phyloP scores from a whole-genome alignment of 2,888 invertebrate genomes.

The Diachrysia chrysitis region DNA sequence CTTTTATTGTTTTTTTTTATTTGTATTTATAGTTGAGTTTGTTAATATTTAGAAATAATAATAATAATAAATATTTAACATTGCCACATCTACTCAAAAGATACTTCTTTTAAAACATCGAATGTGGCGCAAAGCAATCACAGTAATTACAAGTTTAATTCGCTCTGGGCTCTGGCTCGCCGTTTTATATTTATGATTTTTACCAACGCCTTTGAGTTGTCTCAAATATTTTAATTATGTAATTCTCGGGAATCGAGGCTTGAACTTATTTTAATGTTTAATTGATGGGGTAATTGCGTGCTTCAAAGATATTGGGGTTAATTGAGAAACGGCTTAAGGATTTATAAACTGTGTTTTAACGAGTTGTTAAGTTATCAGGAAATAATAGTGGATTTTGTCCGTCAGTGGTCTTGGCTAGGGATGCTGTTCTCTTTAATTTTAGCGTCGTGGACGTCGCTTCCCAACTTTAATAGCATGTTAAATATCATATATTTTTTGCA shows the following conservation, averaged over 20 bases:
- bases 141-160: conserved; percentile 75
- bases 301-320: neutral
- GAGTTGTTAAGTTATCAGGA: no score
- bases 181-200: conserved; percentile 63
- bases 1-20: no score
- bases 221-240: conserved; percentile 45
- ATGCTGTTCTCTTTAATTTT: no score
- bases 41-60: no score
- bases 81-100: conserved; percentile 44
- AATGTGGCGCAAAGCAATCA: conserved; percentile 69
- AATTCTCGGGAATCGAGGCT: conserved; percentile 19
- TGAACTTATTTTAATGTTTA: neutral
- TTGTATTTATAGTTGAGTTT: no score
- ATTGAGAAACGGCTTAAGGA: neutral
- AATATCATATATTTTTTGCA: no score
- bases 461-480: no score
- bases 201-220: conserved; percentile 34
- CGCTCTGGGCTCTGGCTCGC: conserved; percentile 48
- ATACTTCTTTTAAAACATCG: conserved; percentile 47
- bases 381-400: no score
- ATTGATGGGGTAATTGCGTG: conserved; percentile 7
- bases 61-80: no score
- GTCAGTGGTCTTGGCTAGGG: no score
- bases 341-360: neutral
- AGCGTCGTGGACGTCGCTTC: no score